A percentile compares a stretch with the other conserved stretches of the same genome.
Evolutionary conservation across 2,797 vertebrate genomes (phyloP).

Genomic region (Neoniphon sammara): DNA sequence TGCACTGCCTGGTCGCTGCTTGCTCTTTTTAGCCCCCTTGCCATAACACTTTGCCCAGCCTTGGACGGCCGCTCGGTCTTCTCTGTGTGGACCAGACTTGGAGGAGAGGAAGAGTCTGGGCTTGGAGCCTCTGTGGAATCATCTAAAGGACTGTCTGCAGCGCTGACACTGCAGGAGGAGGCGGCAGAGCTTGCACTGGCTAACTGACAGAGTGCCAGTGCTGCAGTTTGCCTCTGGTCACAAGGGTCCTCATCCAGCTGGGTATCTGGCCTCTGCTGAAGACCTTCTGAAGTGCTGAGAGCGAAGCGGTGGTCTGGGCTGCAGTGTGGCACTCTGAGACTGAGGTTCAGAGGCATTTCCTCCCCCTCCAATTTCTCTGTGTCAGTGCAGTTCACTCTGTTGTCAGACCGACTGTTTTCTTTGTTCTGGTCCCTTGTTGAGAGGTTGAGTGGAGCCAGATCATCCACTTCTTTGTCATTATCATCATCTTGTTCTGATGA

Average conservation of each 20-base stretch:
- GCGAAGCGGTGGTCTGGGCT: slow-evolving; percentile 17
- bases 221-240: slow-evolving; percentile 93
- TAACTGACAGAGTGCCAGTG: slow-evolving; percentile 95
- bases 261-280: slow-evolving; percentile 18
- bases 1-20: slow-evolving; percentile 74
- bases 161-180: slow-evolving; percentile 36
- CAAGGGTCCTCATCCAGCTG: slow-evolving; percentile 81
- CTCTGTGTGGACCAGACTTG: not conserved
- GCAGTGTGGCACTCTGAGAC: slow-evolving; percentile 83
- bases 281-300: slow-evolving; percentile 39
- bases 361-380: slow-evolving; percentile 65
- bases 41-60: slow-evolving; percentile 38
- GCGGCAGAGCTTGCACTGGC: slow-evolving; percentile 84
- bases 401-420: slow-evolving; percentile 29
- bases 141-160: slow-evolving; percentile 7
- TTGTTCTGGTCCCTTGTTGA: slow-evolving; percentile 84
- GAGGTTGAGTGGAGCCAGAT: slow-evolving; percentile 90
- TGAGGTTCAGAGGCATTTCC: slow-evolving; percentile 93
- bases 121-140: slow-evolving; percentile 11
- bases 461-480: slow-evolving; percentile 62
- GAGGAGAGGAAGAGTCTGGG: slow-evolving; percentile 1
- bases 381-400: slow-evolving; percentile 57
- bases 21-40: slow-evolving; percentile 84
- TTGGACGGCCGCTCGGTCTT: slow-evolving; percentile 26
- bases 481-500: slow-evolving; percentile 63